Evolutionary conservation across 2,888 invertebrate genomes (phyloP), one percentile per base, ranked within the genome.

Genomic region (Lycocerus yunnanus): DNA sequence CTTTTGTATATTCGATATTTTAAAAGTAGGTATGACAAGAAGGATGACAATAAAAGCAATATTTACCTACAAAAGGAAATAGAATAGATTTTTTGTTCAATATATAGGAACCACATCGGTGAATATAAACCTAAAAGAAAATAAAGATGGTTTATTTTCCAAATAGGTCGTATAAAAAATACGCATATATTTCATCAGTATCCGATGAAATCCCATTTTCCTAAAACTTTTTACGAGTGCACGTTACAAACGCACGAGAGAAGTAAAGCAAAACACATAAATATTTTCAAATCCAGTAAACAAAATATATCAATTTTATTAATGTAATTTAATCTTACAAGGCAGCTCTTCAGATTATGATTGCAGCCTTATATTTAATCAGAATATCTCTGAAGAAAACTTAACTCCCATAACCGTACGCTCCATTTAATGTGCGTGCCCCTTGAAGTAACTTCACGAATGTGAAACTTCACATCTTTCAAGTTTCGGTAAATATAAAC

Each of bases 281-380:
- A 79, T 78, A 78, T 78, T 80, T 79, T 78, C 79, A 79, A 80
- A 78, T 77, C 76, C 80, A 77, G 75, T 80, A 80, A 79, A 78
- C 80, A 81, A 75, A 72, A 75, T 61, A 70, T 71, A 76, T 77
- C 73, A 70, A 68, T 76, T 78, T 78, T 78, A 78, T 78, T 78
- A 78, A 76, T 75, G 76, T 67, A 74, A 76, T 78, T 75, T 77
- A 76, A 78, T 78, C 78, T 78, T 27, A 69, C 69, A 69, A 73
- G 63, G 58, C 76, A 72, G 72, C 76, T 74, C 78, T 78, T 58
- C 71, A 78, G 72, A 76, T 76, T 76, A 78, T 78, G 76, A 78
- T 76, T 70, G 69, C 72, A 66, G 14, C 60, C 76, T 63, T 71
- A 77, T 78, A 78, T 78, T 78, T 77, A 78, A 75, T 78, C 77